Conservation (phyloP, 1,140 invertebrate genomes). For the Apolygus lucorum region DNA sequence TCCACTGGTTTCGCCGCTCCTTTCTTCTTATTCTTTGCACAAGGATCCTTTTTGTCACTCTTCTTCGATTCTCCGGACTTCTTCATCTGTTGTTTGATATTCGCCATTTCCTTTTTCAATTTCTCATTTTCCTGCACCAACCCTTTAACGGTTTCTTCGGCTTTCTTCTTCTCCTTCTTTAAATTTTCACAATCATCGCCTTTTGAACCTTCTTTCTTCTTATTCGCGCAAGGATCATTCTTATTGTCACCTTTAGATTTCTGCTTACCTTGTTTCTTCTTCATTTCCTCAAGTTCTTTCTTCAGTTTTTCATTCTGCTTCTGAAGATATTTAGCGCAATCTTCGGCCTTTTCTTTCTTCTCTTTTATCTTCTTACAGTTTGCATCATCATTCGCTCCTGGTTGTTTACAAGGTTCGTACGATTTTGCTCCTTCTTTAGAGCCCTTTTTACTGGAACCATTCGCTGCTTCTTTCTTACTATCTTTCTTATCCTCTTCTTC, state of each 20-base stretch:
- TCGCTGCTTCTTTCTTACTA: not conserved
- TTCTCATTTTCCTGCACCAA: not conserved
- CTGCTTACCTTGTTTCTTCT: not conserved
- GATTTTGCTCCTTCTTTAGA: no score
- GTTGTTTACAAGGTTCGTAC: no score
- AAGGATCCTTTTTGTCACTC: not conserved
- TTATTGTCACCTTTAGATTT: no score
- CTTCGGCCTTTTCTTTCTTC: conserved; percentile 4
- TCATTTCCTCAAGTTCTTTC: not conserved
- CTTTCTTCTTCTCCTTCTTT: not conserved
- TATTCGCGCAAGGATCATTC: no score
- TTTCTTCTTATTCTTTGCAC: not conserved
- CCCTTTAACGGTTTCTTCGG: not conserved
- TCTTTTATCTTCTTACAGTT: not conserved
- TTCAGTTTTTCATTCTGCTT: not conserved
- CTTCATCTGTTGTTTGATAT: not conserved
- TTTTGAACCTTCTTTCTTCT: no score
- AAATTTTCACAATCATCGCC: not conserved
- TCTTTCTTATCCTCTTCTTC: not conserved
- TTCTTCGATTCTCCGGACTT: not conserved
- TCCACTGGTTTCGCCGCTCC: not conserved
- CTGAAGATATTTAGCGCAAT: not conserved
- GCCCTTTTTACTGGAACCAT: not conserved
- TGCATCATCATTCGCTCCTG: not conserved
- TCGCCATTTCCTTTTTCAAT: not conserved